Evolutionary conservation across 2,888 invertebrate species (phyloP).

Genomic region (Hyles lineata): DNA sequence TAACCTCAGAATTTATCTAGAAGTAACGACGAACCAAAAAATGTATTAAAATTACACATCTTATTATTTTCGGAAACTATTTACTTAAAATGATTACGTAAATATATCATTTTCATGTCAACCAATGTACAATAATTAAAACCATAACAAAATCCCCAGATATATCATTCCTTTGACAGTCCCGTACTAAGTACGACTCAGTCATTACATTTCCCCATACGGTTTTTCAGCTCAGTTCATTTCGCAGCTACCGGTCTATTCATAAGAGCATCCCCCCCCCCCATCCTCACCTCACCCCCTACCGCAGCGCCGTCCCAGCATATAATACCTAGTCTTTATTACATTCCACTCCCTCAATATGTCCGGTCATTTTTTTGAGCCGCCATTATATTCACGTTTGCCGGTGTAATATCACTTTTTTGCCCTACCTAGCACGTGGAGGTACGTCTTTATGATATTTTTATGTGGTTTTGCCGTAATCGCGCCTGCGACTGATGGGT

Average conservation of each 20-base stretch:
- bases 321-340: conserved; percentile 53
- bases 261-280: conserved; percentile 23
- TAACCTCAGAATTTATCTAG: too few species aligned
- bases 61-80: too few species aligned
- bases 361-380: conserved; percentile 51
- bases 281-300: neutral
- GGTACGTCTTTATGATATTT: conserved; percentile 7
- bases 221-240: conserved; percentile 24
- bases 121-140: neutral
- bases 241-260: conserved; percentile 28
- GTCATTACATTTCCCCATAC: conserved; percentile 18
- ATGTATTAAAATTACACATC: too few species aligned
- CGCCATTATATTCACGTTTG: conserved; percentile 50
- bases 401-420: conserved; percentile 56
- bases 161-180: conserved; percentile 1
- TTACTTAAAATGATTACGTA: too few species aligned
- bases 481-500: too few species aligned
- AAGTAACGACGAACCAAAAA: too few species aligned
- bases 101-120: neutral
- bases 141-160: neutral
- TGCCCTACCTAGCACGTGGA: conserved; percentile 28
- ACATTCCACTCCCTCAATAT: conserved; percentile 55
- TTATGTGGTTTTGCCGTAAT: neutral
- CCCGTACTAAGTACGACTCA: neutral
- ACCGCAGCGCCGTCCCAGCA: conserved; percentile 12